Conservation (phyloP, 2,888 invertebrate genomes). For the Sericinus montela region DNA sequence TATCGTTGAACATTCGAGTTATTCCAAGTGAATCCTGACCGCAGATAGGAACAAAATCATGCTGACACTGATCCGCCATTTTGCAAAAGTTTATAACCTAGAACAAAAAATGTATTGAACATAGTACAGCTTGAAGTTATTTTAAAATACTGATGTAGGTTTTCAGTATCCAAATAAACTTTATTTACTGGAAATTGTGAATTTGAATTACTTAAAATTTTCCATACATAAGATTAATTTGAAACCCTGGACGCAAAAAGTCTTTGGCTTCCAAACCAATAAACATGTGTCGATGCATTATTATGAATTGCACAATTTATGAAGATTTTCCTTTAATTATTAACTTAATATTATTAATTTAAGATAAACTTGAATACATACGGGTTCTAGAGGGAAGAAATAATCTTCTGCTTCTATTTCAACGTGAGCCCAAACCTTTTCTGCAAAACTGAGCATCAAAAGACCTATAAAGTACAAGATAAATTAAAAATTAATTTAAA, state of each 20-base stretch:
- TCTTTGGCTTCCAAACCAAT: too few species aligned
- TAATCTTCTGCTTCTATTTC: constrained; percentile 73
- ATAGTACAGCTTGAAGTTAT: too few species aligned
- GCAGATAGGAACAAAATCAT: constrained; percentile 65
- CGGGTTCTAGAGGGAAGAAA: constrained; percentile 69
- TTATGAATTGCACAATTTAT: too few species aligned
- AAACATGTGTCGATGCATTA: too few species aligned
- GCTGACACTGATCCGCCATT: constrained; percentile 66
- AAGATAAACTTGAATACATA: constrained; percentile 28
- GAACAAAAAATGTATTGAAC: constrained; percentile 10
- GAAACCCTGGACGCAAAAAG: too few species aligned
- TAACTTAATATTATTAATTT: too few species aligned
- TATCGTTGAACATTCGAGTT: constrained; percentile 63
- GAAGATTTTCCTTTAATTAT: too few species aligned
- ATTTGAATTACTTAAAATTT: too few species aligned
- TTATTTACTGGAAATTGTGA: too few species aligned
- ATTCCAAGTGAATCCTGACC: constrained; percentile 69
- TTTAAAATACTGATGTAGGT: too few species aligned
- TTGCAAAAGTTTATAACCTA: constrained; percentile 70
- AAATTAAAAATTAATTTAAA: too few species aligned
- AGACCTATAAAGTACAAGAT: constrained; percentile 40
- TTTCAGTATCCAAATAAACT: neutral
- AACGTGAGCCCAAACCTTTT: constrained; percentile 58
- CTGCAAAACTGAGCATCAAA: constrained; percentile 44
- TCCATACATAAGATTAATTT: too few species aligned